Conservation (phyloP, 1,140 invertebrate species). For the Meloidogyne chitwoodi region DNA sequence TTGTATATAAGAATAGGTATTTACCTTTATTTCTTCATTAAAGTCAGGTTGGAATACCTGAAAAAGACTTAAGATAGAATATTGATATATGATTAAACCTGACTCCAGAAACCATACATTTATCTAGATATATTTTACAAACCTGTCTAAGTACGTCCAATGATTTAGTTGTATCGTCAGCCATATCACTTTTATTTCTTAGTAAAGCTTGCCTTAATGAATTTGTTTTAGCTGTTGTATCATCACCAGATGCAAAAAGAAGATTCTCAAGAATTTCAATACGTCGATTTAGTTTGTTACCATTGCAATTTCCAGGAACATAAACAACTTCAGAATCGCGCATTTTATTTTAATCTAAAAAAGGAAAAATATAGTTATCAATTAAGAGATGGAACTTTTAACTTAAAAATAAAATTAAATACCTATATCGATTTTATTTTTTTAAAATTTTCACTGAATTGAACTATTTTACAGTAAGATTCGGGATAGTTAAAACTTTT, state of each 20-base stretch:
- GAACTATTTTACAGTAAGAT: no score
- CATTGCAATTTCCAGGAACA: conserved; percentile 42
- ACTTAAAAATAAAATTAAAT: no score
- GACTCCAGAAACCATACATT: background rate
- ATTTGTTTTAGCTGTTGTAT: conserved; percentile 51
- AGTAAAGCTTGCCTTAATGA: conserved; percentile 47
- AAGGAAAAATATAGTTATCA: no score
- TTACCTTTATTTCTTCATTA: conserved; percentile 41
- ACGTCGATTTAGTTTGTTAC: conserved; percentile 48
- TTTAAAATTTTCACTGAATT: no score
- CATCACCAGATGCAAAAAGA: conserved; percentile 40
- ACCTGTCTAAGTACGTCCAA: conserved; percentile 44
- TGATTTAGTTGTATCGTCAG: conserved; percentile 42
- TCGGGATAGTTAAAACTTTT: no score
- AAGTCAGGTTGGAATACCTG: conserved; percentile 53
- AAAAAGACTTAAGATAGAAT: background rate
- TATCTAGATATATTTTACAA: background rate
- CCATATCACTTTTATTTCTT: conserved; percentile 49
- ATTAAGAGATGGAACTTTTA: no score
- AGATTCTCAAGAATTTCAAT: conserved; percentile 46
- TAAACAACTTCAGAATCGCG: background rate
- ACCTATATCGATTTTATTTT: no score
- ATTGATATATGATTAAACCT: background rate
- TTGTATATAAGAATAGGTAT: background rate
- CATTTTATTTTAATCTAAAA: background rate